A percentile compares a stretch with the other conserved stretches of the same genome.
Conservation (phyloP, 1,140 invertebrate species). For the Anastatus disparis region DNA sequence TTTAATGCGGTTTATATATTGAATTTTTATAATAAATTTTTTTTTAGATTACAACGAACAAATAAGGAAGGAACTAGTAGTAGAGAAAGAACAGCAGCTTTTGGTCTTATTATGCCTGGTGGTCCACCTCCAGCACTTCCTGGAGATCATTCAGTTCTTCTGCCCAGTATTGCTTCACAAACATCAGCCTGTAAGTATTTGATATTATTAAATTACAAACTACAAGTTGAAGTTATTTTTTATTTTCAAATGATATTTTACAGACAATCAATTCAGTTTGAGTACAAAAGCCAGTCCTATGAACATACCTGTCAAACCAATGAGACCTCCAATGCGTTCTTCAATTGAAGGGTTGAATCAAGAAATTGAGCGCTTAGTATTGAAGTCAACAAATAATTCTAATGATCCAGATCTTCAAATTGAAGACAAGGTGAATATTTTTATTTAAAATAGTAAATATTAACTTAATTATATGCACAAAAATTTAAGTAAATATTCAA, state of each 20-base stretch:
- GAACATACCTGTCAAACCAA: slow-evolving; percentile 70
- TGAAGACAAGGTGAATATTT: slow-evolving; percentile 60
- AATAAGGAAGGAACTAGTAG: slow-evolving; percentile 66
- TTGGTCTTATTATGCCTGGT: slow-evolving; percentile 65
- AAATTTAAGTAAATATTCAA: not conserved
- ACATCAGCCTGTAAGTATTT: slow-evolving; percentile 58
- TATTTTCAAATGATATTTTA: slow-evolving; percentile 21
- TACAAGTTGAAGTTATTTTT: too few species aligned
- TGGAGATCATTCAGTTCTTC: slow-evolving; percentile 63
- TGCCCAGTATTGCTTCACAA: slow-evolving; percentile 65
- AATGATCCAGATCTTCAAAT: slow-evolving; percentile 61
- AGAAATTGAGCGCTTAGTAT: slow-evolving; percentile 81
- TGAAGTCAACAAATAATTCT: slow-evolving; percentile 64
- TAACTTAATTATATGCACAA: not conserved
- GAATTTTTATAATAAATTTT: not conserved
- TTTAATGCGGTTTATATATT: too few species aligned
- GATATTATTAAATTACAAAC: not conserved
- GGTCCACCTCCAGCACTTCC: slow-evolving; percentile 63
- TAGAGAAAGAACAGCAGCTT: slow-evolving; percentile 66
- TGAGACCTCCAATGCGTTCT: slow-evolving; percentile 77
- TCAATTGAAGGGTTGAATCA: slow-evolving; percentile 88
- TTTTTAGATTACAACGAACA: slow-evolving; percentile 62
- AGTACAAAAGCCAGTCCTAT: slow-evolving; percentile 70
- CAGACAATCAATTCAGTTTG: slow-evolving; percentile 64
- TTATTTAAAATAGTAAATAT: not conserved